A percentile compares a stretch with the other conserved stretches of the same genome.
phyloP scores from a whole-genome alignment of 2,113 vertebrate genomes.

The Onychostruthus taczanowskii region DNA sequence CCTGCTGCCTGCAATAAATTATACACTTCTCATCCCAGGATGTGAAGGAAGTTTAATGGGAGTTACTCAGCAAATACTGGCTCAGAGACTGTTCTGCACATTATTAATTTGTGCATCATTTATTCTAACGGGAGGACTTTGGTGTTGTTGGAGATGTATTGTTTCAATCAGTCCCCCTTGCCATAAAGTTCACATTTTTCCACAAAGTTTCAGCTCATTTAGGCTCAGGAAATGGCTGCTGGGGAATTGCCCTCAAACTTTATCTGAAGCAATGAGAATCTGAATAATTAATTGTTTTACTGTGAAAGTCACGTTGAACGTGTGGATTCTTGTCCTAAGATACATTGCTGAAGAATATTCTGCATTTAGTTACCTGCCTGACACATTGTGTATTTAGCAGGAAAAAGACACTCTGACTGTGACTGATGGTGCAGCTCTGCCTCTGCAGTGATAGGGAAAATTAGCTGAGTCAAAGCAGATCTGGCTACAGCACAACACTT shows the following conservation, averaged over 20 bases:
- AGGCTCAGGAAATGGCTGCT: background rate
- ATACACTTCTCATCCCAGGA: background rate
- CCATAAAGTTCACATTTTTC: background rate
- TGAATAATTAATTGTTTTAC: constrained; percentile 13
- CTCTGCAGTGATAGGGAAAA: constrained; percentile 56
- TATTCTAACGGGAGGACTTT: background rate
- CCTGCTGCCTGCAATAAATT: background rate
- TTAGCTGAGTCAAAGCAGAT: constrained; percentile 51
- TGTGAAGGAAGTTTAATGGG: background rate
- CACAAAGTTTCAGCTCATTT: background rate
- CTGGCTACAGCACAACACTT: background rate
- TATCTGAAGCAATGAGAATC: background rate
- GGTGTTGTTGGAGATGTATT: background rate
- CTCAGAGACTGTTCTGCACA: background rate
- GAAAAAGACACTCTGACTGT: constrained; percentile 48
- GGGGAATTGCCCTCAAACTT: constrained; percentile 26
- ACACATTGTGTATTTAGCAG: constrained; percentile 46
- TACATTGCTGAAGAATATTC: constrained; percentile 1
- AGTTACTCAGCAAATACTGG: background rate
- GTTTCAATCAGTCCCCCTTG: background rate
- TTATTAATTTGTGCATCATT: background rate
- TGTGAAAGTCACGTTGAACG: constrained; percentile 13
- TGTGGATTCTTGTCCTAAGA: constrained; percentile 23
- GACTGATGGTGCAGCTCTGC: constrained; percentile 54
- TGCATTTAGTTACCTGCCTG: constrained; percentile 45